A percentile compares a stretch with the other conserved stretches of the same genome.
Conservation (phyloP, 92 coral and sea anemone genomes). For the Zoanthus gigantus region DNA sequence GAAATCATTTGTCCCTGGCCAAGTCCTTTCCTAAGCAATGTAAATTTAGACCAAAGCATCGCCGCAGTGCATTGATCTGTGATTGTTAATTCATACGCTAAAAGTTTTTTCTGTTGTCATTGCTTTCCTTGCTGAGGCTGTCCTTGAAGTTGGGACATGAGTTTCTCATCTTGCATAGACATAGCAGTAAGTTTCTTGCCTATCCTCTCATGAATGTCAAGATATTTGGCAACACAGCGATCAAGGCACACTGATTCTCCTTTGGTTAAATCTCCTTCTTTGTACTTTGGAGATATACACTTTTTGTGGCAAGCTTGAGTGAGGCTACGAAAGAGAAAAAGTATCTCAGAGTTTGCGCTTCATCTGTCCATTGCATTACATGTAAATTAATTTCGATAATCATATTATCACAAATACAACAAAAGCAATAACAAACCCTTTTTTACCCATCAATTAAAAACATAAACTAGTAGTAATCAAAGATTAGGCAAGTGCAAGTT, state of each 20-base stretch:
- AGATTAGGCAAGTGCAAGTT: too few relatives aligned
- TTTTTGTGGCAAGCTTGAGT: constrained; percentile 98
- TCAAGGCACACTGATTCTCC: constrained; percentile 99
- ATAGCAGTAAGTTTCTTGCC: constrained; percentile 96
- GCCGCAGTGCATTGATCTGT: too few relatives aligned
- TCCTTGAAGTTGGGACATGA: constrained; percentile 97
- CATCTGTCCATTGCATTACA: too few relatives aligned
- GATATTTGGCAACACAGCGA: constrained; percentile 97
- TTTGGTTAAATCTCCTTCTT: constrained; percentile 97
- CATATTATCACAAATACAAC: too few relatives aligned
- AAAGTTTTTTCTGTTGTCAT: neutral
- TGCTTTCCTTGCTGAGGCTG: constrained; percentile 63
- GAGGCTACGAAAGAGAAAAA: constrained; percentile 61
- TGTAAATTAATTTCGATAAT: too few relatives aligned
- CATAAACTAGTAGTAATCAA: too few relatives aligned
- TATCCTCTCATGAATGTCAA: constrained; percentile 97
- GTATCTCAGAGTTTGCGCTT: neutral
- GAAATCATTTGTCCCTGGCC: too few relatives aligned
- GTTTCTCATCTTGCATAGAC: constrained; percentile 98
- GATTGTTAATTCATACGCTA: too few relatives aligned
- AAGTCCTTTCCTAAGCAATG: too few relatives aligned
- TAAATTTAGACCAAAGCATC: too few relatives aligned
- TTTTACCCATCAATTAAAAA: too few relatives aligned
- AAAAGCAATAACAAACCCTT: too few relatives aligned
- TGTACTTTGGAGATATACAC: constrained; percentile 97